phyloP scores from a whole-genome alignment of 2,113 vertebrate species.

The Desmodus rotundus region DNA sequence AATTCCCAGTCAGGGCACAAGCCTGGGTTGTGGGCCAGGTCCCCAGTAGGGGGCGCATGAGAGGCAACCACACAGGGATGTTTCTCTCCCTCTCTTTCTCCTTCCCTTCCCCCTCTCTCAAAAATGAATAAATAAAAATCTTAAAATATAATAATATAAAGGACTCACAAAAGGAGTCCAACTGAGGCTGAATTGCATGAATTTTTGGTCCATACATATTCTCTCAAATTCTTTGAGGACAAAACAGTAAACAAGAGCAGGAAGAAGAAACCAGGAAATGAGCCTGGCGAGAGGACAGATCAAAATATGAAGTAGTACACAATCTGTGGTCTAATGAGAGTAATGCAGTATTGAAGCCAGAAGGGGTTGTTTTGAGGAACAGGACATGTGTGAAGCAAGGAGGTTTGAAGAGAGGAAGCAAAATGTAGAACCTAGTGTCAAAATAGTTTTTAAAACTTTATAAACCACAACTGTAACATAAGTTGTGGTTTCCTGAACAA shows the following conservation, averaged over 20 bases:
- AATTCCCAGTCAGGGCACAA: too few relatives aligned
- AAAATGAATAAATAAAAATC: too few relatives aligned
- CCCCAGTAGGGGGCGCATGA: too few relatives aligned
- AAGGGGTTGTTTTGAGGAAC: not conserved
- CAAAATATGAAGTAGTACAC: not conserved
- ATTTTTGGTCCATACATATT: not conserved
- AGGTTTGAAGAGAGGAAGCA: not conserved
- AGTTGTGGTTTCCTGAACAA: not conserved
- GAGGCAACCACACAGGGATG: too few relatives aligned
- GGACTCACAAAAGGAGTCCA: not conserved
- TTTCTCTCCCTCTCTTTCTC: too few relatives aligned
- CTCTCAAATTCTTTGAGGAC: not conserved
- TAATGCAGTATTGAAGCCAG: not conserved
- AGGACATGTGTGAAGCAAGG: not conserved
- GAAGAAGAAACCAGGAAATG: not conserved
- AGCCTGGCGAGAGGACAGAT: not conserved
- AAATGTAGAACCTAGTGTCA: not conserved
- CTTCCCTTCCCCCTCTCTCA: too few relatives aligned
- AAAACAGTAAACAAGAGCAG: not conserved
- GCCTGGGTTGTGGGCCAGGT: too few relatives aligned
- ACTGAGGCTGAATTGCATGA: not conserved
- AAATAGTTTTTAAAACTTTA: not conserved
- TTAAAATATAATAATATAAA: not conserved
- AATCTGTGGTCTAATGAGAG: not conserved
- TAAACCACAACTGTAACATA: not conserved